Evolutionary conservation across 2,888 invertebrate species (phyloP), one percentile per base, ranked within the genome.

Genomic region (Synergus laeviventris): DNA sequence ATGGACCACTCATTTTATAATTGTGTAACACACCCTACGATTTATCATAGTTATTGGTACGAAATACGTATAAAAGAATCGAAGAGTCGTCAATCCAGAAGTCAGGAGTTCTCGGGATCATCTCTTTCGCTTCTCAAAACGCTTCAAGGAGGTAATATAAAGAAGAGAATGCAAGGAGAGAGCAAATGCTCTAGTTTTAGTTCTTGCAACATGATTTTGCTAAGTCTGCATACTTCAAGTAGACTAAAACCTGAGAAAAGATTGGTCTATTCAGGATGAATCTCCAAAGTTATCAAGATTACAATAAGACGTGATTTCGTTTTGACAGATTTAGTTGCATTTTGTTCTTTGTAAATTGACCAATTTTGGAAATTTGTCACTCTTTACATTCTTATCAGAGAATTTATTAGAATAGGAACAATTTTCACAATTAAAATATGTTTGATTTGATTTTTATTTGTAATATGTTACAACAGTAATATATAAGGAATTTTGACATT

Each of bases 171-270:
- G 81, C 78, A 76, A 78, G 78, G 81, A 79, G 84, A 83, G 84
- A 81, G 78, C 83, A 83, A 87, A 84, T 84, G 86, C 85, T 86
- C 87, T 83, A 86, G 86, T 86, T 86, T 85, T 83, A 83, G 84
- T 85, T 86, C 85, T 85, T 87, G 81, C 77, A 76, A 77, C 77
- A 79, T 76, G 54, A 76, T 79, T 70, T 45, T 45, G 16, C n/a
- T 42, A 42, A 64, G 42, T 16, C 42, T 49, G 31, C 49, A 49
- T 70, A 70, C 49, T 70, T 70, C 70, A 49, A 49, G 49, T 64
- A 18, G 21, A 64, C 21, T 64, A n/a, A 70, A 49, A 70, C 49
- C 49, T 70, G 18, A n/a, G 70, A n/a, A 70, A 24, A 70, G 70
- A 70, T 45, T 70, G 49, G 31, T n/a, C 70, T n/a, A n/a, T n/a